A percentile compares a stretch with the other conserved stretches of the same genome.
Conservation (phyloP, 2,797 vertebrate species). For the Ctenosaura bakeri region DNA sequence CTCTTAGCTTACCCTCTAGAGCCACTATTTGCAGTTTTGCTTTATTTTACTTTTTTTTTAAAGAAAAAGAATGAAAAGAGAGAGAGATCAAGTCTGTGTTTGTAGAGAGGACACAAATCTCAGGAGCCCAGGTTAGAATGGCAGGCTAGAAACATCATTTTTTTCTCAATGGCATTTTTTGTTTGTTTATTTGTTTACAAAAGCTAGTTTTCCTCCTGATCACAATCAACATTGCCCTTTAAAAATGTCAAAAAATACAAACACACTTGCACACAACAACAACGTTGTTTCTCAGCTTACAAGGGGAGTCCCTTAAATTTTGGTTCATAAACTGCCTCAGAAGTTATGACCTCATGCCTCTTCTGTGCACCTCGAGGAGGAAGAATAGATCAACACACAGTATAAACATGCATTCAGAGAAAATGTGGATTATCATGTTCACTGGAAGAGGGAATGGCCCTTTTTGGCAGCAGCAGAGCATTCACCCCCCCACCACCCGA, state of each 20-base stretch:
- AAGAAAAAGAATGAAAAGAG: not conserved
- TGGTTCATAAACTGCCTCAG: not conserved
- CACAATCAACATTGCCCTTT: not conserved
- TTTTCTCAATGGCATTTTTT: not conserved
- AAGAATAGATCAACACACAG: not conserved
- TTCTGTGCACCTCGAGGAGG: not conserved
- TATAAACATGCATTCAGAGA: not conserved
- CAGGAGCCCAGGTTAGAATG: not conserved
- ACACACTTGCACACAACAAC: not conserved
- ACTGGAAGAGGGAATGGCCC: not conserved
- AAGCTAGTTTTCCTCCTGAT: not conserved
- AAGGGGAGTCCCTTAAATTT: not conserved
- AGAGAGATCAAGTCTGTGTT: not conserved
- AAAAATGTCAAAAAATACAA: not conserved
- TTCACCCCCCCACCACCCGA: not conserved
- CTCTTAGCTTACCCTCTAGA: not conserved
- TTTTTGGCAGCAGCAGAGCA: not conserved
- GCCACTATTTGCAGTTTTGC: constrained; percentile 26
- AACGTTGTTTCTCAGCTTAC: not conserved
- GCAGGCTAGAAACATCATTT: too few relatives aligned
- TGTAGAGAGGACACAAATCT: not conserved
- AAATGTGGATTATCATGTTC: not conserved
- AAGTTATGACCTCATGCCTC: not conserved
- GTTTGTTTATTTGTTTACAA: not conserved
- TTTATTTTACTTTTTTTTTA: not conserved